Evolutionary conservation across 1,140 invertebrate species (phyloP).

Genomic region (Drosophila rufa): DNA sequence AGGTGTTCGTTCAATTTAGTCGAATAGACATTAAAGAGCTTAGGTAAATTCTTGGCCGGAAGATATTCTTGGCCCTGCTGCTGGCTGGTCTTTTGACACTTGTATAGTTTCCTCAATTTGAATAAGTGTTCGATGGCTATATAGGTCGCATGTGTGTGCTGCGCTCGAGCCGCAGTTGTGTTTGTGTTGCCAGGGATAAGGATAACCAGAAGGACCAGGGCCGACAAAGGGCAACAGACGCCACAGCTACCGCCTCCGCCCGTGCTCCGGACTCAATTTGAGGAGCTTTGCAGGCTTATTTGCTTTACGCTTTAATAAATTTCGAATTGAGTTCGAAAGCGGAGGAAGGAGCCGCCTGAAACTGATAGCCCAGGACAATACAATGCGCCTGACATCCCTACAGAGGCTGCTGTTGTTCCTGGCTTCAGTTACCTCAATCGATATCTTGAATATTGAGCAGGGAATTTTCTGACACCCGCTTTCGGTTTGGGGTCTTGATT

Average conservation of each 20-base stretch:
- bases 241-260: not conserved
- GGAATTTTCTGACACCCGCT: not conserved
- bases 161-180: not conserved
- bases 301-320: conserved; percentile 56
- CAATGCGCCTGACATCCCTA: conserved; percentile 9
- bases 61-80: conserved; percentile 27
- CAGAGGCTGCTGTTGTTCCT: not conserved
- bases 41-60: conserved; percentile 53
- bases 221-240: conserved; percentile 19
- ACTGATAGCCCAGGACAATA: conserved; percentile 37
- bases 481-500: not conserved
- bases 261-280: conserved; percentile 2
- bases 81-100: conserved; percentile 69
- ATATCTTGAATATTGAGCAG: conserved; percentile 16
- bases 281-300: conserved; percentile 40
- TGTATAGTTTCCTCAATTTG: conserved; percentile 79
- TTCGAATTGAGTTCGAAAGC: conserved; percentile 39
- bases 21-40: conserved; percentile 52
- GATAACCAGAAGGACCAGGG: conserved; percentile 22
- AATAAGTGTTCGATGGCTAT: conserved; percentile 60
- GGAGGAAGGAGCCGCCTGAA: conserved; percentile 20
- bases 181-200: conserved; percentile 12
- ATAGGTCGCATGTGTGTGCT: conserved; percentile 14
- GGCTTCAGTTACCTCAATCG: conserved; percentile 24
- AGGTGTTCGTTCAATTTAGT: conserved; percentile 14